Evolutionary conservation across 2,113 vertebrate species (phyloP), one percentile per base, ranked within the genome.

Genomic region (Oceanites oceanicus): DNA sequence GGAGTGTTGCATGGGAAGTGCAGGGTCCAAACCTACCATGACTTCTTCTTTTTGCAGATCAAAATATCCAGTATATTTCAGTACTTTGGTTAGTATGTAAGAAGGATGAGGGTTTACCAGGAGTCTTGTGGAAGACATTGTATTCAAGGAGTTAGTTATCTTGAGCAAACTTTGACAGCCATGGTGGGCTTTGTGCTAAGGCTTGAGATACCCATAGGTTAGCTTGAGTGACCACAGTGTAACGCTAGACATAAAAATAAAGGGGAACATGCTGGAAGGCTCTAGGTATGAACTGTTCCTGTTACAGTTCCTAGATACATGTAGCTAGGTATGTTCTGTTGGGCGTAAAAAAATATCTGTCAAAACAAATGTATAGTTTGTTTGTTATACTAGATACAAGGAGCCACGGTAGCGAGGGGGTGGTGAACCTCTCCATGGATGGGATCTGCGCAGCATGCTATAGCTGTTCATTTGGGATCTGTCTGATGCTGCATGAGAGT

Each of bases 321-420:
- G 8, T 11, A 42, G 6, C 11, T 34, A 61, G 5, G 1, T 30
- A n/a, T 10, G 11, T 73, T 73, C 36, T 40, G 6, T 5, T 53
- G 12, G 22, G 13, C 38, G 11, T n/a, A 32, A 56, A 65, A 81
- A 47, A 3, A 4, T 10, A 50, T 1, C 34, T 52, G 13, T n/a
- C 34, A 38, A 55, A 72, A 67, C 9, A 79, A 72, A 50, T 1
- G 0, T 17, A 10, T 5, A 21, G 5, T 17, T 26, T 94, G 7
- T 63, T 44, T 76, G 15, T 38, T 27, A 9, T 50, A 6, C 6
- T 18, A 53, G 20, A 26, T 58, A 17, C 40, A 67, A 47, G 21
- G 21, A 40, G 8, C 2, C 34, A 16, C 0, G 0, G 16, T 42
- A 45, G 27, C 13, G 26, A 67, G 4, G 1, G 4, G 6, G 9